Conservation (phyloP, 1,140 invertebrate genomes). For the Trissolcus basalis region DNA sequence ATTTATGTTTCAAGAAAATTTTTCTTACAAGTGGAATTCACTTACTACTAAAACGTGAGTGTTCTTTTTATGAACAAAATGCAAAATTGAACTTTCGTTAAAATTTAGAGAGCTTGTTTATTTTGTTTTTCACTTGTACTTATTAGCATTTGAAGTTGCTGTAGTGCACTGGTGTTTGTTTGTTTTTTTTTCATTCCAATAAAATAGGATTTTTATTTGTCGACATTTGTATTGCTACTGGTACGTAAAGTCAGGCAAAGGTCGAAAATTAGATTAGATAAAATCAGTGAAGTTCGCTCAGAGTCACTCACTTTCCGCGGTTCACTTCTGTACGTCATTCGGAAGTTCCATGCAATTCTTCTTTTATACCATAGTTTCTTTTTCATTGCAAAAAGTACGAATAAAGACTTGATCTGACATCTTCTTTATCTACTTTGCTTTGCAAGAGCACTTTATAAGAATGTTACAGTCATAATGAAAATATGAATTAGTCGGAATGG, state of each 20-base stretch:
- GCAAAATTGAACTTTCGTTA: too few relatives aligned
- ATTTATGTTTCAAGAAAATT: too few relatives aligned
- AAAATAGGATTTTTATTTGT: slow-evolving; percentile 42
- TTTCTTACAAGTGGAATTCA: too few relatives aligned
- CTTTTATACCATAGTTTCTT: slow-evolving; percentile 50
- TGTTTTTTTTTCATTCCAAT: slow-evolving; percentile 38
- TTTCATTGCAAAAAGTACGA: slow-evolving; percentile 39
- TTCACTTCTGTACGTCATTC: slow-evolving; percentile 29
- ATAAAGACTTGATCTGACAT: slow-evolving; percentile 41
- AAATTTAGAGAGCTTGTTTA: too few relatives aligned
- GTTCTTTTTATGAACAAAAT: too few relatives aligned
- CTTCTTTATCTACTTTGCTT: slow-evolving; percentile 36
- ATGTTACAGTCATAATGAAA: slow-evolving; percentile 46
- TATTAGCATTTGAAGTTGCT: slow-evolving; percentile 26
- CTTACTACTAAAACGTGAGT: too few relatives aligned
- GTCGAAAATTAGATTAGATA: slow-evolving; percentile 63
- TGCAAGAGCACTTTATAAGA: slow-evolving; percentile 42
- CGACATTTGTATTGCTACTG: slow-evolving; percentile 39
- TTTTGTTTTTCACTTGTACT: too few relatives aligned
- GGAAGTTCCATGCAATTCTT: slow-evolving; percentile 44
- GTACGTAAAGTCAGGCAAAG: slow-evolving; percentile 52
- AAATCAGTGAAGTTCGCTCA: slow-evolving; percentile 54
- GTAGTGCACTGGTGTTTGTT: slow-evolving; percentile 40
- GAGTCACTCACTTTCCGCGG: slow-evolving; percentile 11
- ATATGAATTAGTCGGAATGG: slow-evolving; percentile 50